phyloP scores from a whole-genome alignment of 2,888 invertebrate genomes.

The Trachelus stipa region DNA sequence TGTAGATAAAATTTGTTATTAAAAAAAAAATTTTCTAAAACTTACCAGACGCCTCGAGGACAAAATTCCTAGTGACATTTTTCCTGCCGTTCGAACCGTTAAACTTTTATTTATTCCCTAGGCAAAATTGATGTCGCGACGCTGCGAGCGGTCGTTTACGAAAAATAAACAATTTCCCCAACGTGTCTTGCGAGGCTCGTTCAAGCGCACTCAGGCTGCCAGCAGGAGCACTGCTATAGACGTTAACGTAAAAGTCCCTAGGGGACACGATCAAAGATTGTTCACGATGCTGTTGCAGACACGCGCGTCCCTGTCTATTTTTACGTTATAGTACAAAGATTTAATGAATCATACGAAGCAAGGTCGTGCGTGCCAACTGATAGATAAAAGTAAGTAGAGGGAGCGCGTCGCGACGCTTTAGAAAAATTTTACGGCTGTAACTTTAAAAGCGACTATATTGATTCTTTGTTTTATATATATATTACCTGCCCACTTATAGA shows the following conservation, averaged over 20 bases:
- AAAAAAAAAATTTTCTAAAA: too few species aligned
- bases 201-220: background rate
- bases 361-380: background rate
- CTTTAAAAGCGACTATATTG: background rate
- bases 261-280: background rate
- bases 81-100: background rate
- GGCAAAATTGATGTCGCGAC: background rate
- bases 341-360: background rate
- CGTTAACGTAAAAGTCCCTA: background rate
- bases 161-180: background rate
- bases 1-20: too few species aligned
- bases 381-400: background rate
- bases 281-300: background rate
- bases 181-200: background rate
- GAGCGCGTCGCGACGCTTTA: background rate
- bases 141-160: background rate
- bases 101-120: background rate
- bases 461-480: background rate
- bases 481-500: too few species aligned
- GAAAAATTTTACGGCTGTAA: background rate
- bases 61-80: background rate
- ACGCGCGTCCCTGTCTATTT: background rate
- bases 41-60: too few species aligned
- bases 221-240: background rate
- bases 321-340: background rate